Evolutionary conservation across 2,113 vertebrate species (phyloP).

Genomic region (Myiozetetes cayanensis): DNA sequence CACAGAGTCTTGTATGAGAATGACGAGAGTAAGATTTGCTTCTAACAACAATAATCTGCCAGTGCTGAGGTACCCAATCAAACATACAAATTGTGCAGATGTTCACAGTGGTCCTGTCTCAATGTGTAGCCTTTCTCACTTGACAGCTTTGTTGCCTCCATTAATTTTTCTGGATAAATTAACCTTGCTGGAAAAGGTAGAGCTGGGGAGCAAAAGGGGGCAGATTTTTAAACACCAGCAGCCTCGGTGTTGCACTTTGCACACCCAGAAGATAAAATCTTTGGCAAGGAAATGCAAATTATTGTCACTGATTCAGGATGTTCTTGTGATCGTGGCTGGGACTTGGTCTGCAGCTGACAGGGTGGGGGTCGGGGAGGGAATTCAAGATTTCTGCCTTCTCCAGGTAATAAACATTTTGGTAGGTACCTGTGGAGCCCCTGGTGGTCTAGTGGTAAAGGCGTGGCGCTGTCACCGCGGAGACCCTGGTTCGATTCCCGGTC

Average conservation of each 20-base stretch:
- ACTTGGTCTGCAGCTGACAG: neutral
- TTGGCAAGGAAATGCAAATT: conserved; percentile 25
- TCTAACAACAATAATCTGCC: neutral
- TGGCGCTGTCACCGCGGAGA: too few species aligned
- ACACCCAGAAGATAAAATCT: conserved; percentile 14
- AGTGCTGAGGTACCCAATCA: neutral
- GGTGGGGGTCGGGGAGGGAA: neutral
- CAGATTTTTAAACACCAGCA: neutral
- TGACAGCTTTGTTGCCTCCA: neutral
- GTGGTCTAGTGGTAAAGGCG: too few species aligned
- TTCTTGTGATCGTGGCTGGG: neutral
- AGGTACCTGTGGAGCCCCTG: neutral
- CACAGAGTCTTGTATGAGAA: neutral
- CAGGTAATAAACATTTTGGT: neutral
- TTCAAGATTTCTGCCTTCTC: neutral
- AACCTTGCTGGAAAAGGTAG: neutral
- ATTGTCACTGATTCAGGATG: neutral
- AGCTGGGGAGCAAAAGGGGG: neutral
- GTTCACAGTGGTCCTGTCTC: neutral
- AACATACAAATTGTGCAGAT: neutral
- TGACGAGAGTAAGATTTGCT: neutral
- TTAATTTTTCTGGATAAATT: conserved; percentile 1
- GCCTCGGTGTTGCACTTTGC: neutral
- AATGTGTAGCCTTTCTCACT: neutral
- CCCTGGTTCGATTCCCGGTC: too few species aligned